Base-by-base conservation (phyloP, 2,888 invertebrate species). In the Unio delphinus region DNA sequence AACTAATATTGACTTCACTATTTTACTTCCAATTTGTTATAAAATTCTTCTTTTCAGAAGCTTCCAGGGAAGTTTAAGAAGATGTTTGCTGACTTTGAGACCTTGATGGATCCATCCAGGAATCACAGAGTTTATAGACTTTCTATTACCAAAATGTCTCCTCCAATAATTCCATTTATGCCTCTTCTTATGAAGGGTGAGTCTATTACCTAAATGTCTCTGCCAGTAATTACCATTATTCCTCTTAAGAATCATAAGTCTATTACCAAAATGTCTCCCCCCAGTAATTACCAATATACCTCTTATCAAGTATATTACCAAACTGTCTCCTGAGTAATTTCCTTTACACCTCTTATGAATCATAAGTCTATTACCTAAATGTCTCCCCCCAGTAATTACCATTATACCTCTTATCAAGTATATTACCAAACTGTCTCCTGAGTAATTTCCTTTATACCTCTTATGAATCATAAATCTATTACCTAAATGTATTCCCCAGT, bases 131-230 rank as follows among this genome's bases (percentile, higher is more conserved):
- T 84, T 3, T 89, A 89, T 70, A 76, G 90, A 61, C 76, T 89
- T 68, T 93, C 94, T 80, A 93, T 95, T 28, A 93, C 94, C 61
- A 95, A 95, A 90, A 90, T 95, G 83, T 92, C 93, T 79, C 94
- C 95, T 2, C 95, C 95, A 0, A 93, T 95, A 64, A 93, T 95
- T 73, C 95, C 95, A 18, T 95, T 95, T 88, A 94, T 95, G 93
- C 95, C 95, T 61, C 91, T 95, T 34, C 91, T 95, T 64, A 92
- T 95, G 81, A 95, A 95, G 92, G 94, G 94, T 91, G 92, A 91
- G 72, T 77, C 11, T 59, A n/a, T 55, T 26, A 7, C 20, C 45
- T 3, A 45, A 11, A 54, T 60, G 23, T 66, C 4, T 54, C 20
- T 61, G 1, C n/a, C 55, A 55, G 15, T 64, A n/a, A 28, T 64